Base-by-base conservation (phyloP, 2,888 invertebrate species). In the Silvanus unidentatus region DNA sequence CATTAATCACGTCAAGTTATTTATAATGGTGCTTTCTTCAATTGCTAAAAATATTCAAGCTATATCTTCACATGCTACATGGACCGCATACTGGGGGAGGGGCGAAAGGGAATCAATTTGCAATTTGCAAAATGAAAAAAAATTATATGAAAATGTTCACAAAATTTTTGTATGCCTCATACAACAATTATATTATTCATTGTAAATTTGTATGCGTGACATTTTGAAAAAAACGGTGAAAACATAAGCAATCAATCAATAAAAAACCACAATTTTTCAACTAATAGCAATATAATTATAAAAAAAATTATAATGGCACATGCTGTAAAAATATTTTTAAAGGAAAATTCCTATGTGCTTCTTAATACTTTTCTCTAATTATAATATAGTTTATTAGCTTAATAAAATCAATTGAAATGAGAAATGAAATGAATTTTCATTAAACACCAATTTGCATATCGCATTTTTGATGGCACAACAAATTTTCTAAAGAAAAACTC, bases 51-150 rank as follows among this genome's bases (percentile, higher is more conserved):
- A 63, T 68, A 66, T 68, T 71, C 70, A 70, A 71, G 71, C 71
- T 71, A 70, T 71, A 70, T 69, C 69, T 70, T 71, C 71, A 71
- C 71, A 70, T 70, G 70, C 71, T 71, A 68, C 66, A 69, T 68
- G 70, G 68, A 69, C 66, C 66, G 69, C 69, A 63, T 67, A 63
- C 59, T 57, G 62, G 68, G 70, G 72, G 67, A 69, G 70, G 71
- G 72, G 71, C 69, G 67, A 68, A 66, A 58, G 66, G 67, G 67
- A 63, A 64, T 56, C 60, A 62, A 60, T 63, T 63, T 66, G 62
- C 64, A 64, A 37, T 32, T 32, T 32, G 32, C 32, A 32, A 32
- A 32, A 32, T 5, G 8, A 22, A 22, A 22, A 60, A 59, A 50
- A 47, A 49, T 43, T 13, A 22, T 41, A 22, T 3, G 8, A 55